Conservation (phyloP, 2,797 vertebrate species). For the Acanthiza pusilla region DNA sequence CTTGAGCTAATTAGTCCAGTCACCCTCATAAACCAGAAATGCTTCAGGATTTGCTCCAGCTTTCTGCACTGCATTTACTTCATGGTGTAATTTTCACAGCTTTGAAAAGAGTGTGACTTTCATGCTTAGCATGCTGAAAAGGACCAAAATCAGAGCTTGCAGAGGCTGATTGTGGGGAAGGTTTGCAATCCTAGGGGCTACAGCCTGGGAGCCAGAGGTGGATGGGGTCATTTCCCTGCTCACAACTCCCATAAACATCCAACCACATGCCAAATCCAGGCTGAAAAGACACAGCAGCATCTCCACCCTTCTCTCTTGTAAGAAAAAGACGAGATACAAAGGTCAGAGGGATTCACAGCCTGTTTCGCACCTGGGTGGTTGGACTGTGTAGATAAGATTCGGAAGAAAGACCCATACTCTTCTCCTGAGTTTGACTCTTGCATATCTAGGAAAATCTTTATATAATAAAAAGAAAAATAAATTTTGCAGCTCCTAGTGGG, state of each 20-base stretch:
- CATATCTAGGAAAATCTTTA: not conserved
- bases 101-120: not conserved
- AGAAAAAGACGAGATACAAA: not conserved
- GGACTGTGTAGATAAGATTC: not conserved
- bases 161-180: not conserved
- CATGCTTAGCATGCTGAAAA: not conserved
- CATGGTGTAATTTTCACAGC: not conserved
- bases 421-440: not conserved
- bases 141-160: not conserved
- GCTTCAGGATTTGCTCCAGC: not conserved
- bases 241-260: not conserved
- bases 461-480: not conserved
- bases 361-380: not conserved
- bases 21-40: not conserved
- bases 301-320: not conserved
- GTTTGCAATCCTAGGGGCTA: not conserved
- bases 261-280: not conserved
- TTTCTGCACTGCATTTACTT: not conserved
- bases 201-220: not conserved
- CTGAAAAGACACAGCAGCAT: not conserved
- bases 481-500: not conserved
- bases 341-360: not conserved
- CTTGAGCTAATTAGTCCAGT: not conserved
- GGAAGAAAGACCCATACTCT: not conserved
- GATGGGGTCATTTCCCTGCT: not conserved